Base-by-base conservation (phyloP, 2,888 invertebrate genomes). In the Unio delphinus region DNA sequence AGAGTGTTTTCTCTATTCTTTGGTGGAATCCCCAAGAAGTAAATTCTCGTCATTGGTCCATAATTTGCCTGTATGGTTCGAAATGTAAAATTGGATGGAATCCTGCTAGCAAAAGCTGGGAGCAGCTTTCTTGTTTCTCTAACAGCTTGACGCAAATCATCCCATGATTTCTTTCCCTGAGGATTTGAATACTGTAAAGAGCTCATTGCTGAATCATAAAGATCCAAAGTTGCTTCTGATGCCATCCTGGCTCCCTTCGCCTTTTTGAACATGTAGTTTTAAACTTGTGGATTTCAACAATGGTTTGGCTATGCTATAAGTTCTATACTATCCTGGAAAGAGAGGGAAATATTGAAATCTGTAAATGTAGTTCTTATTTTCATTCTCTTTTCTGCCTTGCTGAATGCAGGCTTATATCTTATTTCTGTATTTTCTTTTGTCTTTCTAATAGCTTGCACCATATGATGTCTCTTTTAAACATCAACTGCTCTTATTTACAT, bases 1-100 rank as follows among this genome's bases (percentile, higher is more conserved):
- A 97, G 90, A 0, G 96, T 97, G 4, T 95, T 95, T 90, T 97
- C 97, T 93, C 96, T 95, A 23, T 95, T 95, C 85, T 95, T 95
- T 65, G 94, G 94, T 0, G 95, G 95, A 30, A 95, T 95, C 81
- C 96, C 94, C 74, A 98, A 92, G 89, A 97, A 98, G 90, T 97
- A 98, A 84, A 97, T 94, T 84, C 79, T 74, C 18, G 93, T 95
- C 81, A 79, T 74, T 15, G 73, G 65, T 8, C 86, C 88, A 65
- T 73, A 64, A 34, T 83, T 81, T 1, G 82, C 82, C 4, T 83
- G 65, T 28, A 85, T 73, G 11, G 80, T 82, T 20, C 88, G 78
- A 69, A 90, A 90, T 54, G 83, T 84, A 74, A 90, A 90, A 34
- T 70, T 78, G 23, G 83, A 81, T 7, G 90, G 90, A 11, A 88